Conservation (phyloP, 2,113 vertebrate species). For the Marmota monax region DNA sequence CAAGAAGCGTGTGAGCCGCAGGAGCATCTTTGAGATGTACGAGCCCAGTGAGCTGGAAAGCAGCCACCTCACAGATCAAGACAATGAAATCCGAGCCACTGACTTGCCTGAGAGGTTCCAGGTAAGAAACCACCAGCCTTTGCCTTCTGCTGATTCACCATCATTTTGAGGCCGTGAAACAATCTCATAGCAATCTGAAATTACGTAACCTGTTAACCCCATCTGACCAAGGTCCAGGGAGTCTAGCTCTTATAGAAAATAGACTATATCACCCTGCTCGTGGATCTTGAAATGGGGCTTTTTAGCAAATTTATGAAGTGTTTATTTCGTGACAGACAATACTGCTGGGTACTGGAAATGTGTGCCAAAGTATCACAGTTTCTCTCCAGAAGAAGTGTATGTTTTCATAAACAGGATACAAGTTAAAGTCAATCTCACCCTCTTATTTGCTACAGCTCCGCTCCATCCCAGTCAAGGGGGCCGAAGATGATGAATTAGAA, state of each 20-base stretch:
- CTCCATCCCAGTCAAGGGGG: constrained; percentile 94
- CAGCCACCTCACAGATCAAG: constrained; percentile 98
- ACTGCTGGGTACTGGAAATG: neutral
- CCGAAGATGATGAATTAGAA: constrained; percentile 98
- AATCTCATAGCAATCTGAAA: neutral
- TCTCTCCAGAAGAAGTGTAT: neutral
- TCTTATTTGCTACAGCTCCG: constrained; percentile 89
- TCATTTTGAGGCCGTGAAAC: neutral
- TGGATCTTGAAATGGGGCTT: neutral
- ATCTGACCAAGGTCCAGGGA: neutral
- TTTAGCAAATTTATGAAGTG: neutral
- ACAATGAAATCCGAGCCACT: constrained; percentile 98
- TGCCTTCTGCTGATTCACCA: neutral
- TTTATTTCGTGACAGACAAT: neutral
- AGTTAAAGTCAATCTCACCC: neutral
- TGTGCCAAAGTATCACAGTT: neutral
- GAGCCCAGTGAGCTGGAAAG: constrained; percentile 99
- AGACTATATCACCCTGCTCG: neutral
- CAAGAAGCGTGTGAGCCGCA: constrained; percentile 96
- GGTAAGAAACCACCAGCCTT: constrained; percentile 85
- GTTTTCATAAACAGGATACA: neutral
- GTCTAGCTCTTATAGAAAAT: neutral
- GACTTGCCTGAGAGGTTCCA: constrained; percentile 99
- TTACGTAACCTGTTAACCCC: neutral
- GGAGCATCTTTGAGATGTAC: constrained; percentile 99